These are phyloP conservation scores for Cinara cedri DNA, from an alignment of 2,888 invertebrate genomes.

Conservation along the genomic window DNA sequence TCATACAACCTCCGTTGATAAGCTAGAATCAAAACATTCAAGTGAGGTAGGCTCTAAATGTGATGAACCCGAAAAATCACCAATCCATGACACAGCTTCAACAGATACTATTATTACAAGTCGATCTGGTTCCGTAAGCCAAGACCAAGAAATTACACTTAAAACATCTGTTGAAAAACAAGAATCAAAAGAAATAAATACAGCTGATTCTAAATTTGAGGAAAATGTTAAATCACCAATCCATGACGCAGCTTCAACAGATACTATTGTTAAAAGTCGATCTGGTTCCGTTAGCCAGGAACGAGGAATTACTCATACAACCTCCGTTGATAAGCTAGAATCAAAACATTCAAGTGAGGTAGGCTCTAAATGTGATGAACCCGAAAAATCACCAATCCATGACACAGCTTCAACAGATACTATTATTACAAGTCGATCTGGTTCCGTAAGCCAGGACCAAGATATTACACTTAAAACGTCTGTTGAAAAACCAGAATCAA, in stretches of 20 bases:
- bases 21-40: background rate
- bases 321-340: background rate
- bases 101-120: background rate
- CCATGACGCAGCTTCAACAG: too few relatives aligned
- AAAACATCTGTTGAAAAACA: background rate
- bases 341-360: background rate
- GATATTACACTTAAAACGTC: background rate
- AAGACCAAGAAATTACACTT: background rate
- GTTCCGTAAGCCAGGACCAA: background rate
- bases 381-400: background rate
- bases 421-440: background rate
- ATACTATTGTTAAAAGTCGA: background rate
- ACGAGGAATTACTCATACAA: background rate
- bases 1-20: too few relatives aligned
- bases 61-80: background rate
- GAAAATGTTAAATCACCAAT: background rate
- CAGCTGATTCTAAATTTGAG: background rate
- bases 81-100: too few relatives aligned
- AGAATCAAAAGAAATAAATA: background rate
- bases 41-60: background rate
- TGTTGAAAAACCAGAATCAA: background rate
- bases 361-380: background rate
- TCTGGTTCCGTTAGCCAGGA: background rate
- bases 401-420: background rate
- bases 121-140: background rate